These are phyloP conservation scores for Melozone crissalis DNA, from an alignment of 2,113 vertebrate genomes.

Conservation along the genomic window DNA sequence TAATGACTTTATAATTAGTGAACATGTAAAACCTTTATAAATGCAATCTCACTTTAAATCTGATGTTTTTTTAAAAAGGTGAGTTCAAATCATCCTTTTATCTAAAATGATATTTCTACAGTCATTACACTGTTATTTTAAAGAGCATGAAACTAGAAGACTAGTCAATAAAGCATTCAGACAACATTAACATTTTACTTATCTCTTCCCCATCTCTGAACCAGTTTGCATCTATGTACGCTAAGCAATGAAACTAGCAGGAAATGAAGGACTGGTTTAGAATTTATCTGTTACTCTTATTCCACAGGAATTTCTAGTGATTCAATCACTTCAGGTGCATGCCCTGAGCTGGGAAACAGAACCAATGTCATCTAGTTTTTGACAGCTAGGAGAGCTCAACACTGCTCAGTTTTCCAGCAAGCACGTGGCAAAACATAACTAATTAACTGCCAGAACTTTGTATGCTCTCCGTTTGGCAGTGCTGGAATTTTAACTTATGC, in stretches of 20 bases:
- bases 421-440: background rate
- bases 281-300: background rate
- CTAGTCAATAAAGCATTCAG: background rate
- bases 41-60: background rate
- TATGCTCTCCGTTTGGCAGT: background rate
- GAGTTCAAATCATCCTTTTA: background rate
- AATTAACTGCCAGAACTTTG: background rate
- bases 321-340: background rate
- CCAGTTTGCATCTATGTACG: background rate
- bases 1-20: background rate
- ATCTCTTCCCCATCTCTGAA: background rate
- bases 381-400: background rate
- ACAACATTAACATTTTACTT: background rate
- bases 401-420: background rate
- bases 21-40: background rate
- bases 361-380: background rate
- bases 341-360: background rate
- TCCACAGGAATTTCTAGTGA: accelerated
- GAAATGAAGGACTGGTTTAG: background rate
- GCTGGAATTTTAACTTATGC: background rate
- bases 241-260: background rate
- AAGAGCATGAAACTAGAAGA: background rate
- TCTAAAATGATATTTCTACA: background rate
- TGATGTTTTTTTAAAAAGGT: background rate
- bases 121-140: background rate